Evolutionary conservation across 2,888 invertebrate species (phyloP), one percentile per base, ranked within the genome.

Genomic region (Hirtodrosophila cameraria): DNA sequence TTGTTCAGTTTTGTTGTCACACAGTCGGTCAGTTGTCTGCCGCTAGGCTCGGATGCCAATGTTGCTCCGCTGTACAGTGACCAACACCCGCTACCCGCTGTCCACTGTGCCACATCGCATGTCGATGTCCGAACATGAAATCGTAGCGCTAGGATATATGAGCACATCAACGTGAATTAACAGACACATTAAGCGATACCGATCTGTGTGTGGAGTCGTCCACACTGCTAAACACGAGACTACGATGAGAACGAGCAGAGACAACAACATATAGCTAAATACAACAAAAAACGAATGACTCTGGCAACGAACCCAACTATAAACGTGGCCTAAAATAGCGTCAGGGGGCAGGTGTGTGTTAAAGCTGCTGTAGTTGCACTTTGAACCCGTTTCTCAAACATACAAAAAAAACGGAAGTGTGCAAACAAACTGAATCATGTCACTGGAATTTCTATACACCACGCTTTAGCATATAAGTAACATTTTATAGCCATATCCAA

Each of bases 81-180:
- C 33, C 48, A 13, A 12, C 2, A 4, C 11, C 27, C 53, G 7
- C 13, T 11, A 15, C 11, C 33, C 31, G 13, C 33, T 38, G 25
- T 39, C 45, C 48, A 46, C n/a, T n/a, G n/a, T n/a, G n/a, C n/a
- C n/a, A n/a, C n/a, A 39, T 54, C 45, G 74, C 79, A 69, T 80
- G 80, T 86, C 80, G 61, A 52, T 57, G 81, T 55, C 77, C 16
- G 62, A 66, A 68, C 79, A 75, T 85, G 69, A 75, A 80, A 83
- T 86, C 85, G 82, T 55, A 75, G 76, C 73, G 79, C 55, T 39
- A 74, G 86, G 80, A 81, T 86, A 81, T 86, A 86, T 86, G 86
- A 80, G 81, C 84, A 81, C 80, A 81, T 81, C 80, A 82, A 85
- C 60, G 82, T 85, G 85, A 86, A 86, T 85, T 85, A 86, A 82